Conservation (phyloP, 35 echinoderm and acorn worm species). For the Lytechinus variegatus region DNA sequence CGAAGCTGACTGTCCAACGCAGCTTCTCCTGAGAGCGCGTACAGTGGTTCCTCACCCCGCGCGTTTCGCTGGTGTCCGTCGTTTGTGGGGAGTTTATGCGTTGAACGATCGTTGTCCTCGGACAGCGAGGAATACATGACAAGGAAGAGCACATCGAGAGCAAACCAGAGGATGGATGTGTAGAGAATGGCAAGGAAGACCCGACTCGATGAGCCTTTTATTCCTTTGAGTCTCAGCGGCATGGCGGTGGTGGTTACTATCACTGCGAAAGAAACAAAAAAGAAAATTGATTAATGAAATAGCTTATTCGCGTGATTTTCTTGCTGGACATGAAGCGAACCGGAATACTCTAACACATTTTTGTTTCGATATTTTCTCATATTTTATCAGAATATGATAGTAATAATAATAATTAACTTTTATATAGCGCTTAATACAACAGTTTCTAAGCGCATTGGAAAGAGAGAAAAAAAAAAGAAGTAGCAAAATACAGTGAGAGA, state of each 20-base stretch:
- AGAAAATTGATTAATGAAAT: neutral
- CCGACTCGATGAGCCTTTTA: slow-evolving; percentile 20
- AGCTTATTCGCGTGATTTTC: no score
- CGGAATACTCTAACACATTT: no score
- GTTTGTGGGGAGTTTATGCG: slow-evolving; percentile 19
- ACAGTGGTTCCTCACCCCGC: slow-evolving; percentile 1
- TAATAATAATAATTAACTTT: no score
- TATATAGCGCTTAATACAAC: no score
- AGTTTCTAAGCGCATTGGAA: no score
- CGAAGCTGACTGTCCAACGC: neutral
- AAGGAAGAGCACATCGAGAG: slow-evolving; percentile 36
- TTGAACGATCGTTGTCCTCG: neutral
- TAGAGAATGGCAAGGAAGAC: slow-evolving; percentile 37
- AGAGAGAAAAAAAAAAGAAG: no score
- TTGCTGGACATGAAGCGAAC: no score
- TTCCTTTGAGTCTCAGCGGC: neutral
- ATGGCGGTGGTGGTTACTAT: neutral
- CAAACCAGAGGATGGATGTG: slow-evolving; percentile 35
- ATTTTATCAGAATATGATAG: no score
- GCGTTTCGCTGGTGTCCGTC: slow-evolving; percentile 31
- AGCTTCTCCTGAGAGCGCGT: neutral
- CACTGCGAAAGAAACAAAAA: slow-evolving; percentile 3
- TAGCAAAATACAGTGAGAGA: no score
- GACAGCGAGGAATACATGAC: neutral
- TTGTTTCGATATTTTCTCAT: no score